Evolutionary conservation across 2,797 vertebrate species (phyloP).

Genomic region (Peromyscus nudipes): DNA sequence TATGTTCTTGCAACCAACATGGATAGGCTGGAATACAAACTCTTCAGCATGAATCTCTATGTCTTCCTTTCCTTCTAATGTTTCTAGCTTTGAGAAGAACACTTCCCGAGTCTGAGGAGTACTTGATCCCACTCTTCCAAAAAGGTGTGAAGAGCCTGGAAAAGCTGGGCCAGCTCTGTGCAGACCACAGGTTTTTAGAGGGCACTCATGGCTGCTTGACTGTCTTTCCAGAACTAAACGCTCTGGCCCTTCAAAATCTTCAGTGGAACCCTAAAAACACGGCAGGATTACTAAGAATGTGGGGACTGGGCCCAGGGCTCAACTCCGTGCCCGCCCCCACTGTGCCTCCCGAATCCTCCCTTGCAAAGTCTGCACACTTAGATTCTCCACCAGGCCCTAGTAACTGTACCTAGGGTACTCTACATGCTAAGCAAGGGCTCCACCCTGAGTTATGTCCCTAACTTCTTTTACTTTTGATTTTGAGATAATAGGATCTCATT

Average conservation of each 20-base stretch:
- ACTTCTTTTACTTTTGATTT: background rate
- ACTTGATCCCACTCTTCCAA: background rate
- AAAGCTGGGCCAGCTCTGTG: background rate
- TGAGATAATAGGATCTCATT: background rate
- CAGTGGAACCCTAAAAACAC: too few species aligned
- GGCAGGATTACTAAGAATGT: background rate
- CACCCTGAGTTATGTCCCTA: background rate
- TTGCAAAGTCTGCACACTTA: background rate
- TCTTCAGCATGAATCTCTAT: background rate
- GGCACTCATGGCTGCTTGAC: background rate
- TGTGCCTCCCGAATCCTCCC: background rate
- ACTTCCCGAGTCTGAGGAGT: background rate
- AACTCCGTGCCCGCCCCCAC: background rate
- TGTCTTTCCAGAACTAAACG: background rate
- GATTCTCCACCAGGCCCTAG: too few species aligned
- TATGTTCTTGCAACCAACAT: background rate
- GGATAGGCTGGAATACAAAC: background rate
- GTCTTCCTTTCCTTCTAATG: background rate
- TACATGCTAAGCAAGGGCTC: background rate
- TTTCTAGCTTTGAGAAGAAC: background rate
- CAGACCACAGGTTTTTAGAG: background rate
- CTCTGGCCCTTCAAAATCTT: background rate
- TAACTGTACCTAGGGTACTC: background rate
- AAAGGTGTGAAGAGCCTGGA: background rate
- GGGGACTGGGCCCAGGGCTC: background rate